Evolutionary conservation across 2,888 invertebrate species (phyloP), one percentile per base, ranked within the genome.

Genomic region (Stomorhina lunata): DNA sequence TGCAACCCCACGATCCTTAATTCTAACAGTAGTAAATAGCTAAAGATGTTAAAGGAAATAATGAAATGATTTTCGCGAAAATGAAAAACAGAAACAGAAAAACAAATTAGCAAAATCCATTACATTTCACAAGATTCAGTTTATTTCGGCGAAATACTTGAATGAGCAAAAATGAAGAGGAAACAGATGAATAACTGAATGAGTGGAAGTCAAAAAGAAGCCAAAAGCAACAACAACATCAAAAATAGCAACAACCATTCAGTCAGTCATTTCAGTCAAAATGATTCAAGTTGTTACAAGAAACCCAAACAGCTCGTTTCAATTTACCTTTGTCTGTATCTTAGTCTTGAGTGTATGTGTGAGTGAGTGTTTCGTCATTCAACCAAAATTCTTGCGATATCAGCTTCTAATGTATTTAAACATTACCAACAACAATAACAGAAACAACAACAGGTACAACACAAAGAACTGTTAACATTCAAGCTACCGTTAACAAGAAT

Each of bases 61-160:
- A 40, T 1, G 1, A 9, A 57, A 27, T 6, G 15, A 59, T 53
- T 68, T 71, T 66, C 59, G 79, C 71, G 53, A 59, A 77, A 75
- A 71, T 57, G 20, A 32, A 32, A 71, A 65, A n/a, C n/a, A n/a
- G n/a, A n/a, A 43, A 40, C 34, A 50, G 40, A 17, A 77, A 78
- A 76, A 76, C 66, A 82, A 82, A 82, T 82, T 82, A 79, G 75
- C 75, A 61, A 76, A 82, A 82, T 75, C 82, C 79, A 82, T 82
- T 82, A 79, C 75, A 76, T 65, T 61, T 40, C 77, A 57, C 10
- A 61, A 20, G 32, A 27, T 76, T 55, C 61, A 63, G 17, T 27
- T 66, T 48, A 45, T 59, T 65, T 53, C 5, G 17, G 3, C 9
- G 25, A 22, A 55, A 45, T 17, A 9, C 25, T 15, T 37, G 20